These are phyloP conservation scores for Xenopus borealis DNA, from an alignment of 2,113 vertebrate species.

Conservation along the genomic window DNA sequence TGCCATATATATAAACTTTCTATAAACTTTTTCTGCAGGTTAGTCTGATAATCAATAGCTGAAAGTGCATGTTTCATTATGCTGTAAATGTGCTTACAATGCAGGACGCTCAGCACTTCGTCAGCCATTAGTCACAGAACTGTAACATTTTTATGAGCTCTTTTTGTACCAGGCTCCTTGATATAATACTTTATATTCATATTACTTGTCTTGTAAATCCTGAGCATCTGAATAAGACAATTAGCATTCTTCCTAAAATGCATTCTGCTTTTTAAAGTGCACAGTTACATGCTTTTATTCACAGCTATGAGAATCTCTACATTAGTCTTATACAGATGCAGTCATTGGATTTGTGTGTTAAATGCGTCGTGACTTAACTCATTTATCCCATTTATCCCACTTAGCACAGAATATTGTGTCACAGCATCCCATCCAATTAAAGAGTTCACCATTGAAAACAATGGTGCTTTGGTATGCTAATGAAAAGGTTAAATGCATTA, in stretches of 20 bases:
- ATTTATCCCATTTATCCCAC: no score
- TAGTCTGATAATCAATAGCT: constrained; percentile 52
- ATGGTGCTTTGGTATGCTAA: no score
- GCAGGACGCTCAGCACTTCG: constrained; percentile 42
- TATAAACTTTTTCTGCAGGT: constrained; percentile 56
- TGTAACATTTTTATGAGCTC: constrained; percentile 30
- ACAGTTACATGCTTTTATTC: no score
- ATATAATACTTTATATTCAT: constrained; percentile 36
- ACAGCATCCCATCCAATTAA: no score
- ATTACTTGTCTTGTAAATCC: constrained; percentile 24
- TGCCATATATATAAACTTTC: constrained; percentile 48
- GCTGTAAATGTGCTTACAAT: constrained; percentile 64
- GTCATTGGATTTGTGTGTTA: no score
- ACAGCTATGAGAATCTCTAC: no score
- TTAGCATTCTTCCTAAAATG: constrained; percentile 24
- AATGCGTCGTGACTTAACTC: no score
- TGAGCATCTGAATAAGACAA: constrained; percentile 20
- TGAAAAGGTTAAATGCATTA: no score
- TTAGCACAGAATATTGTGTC: no score
- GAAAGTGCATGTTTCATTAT: constrained; percentile 61
- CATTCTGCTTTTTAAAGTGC: no score
- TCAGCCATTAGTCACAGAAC: constrained; percentile 36
- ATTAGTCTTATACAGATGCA: no score
- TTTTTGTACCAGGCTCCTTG: constrained; percentile 6
- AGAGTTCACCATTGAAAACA: no score